Evolutionary conservation across 1,140 invertebrate species (phyloP), one percentile per base, ranked within the genome.

Genomic region (Diachasma alloeum): DNA sequence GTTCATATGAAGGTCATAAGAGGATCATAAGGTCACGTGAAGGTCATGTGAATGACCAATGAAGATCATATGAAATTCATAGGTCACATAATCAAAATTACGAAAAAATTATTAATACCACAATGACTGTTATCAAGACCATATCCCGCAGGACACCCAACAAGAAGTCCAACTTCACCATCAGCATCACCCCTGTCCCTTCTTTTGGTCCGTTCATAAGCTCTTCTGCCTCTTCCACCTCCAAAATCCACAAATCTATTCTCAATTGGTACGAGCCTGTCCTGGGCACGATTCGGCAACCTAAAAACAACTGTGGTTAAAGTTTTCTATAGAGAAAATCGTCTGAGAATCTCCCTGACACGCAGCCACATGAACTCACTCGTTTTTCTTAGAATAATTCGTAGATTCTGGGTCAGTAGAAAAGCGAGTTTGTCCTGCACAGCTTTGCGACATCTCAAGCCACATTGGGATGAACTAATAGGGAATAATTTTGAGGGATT

Each of bases 291-390:
- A 78, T 86, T 83, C 17, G 83, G 80, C 39, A 86, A 83, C 79
- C 86, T 86, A 80, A 87, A 87, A 87, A 85, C 83, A 83, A 87
- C 86, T 86, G 78, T 84, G 71, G 81, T 86, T 87, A 86, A 86
- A 85, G 78, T 82, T 86, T 81, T 85, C 81, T 85, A 85, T 85
- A 86, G 79, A 85, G 80, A 81, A 78, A 83, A 80, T 83, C 76
- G 82, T 77, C 48, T 71, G 79, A 74, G 74, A 46, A 72, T 66
- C 17, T 19, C 19, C 17, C 24, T 59, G 15, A n/a, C 9, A 72
- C 4, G 39, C 19, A 48, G 5, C 48, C 48, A 6, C 48, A 53
- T 19, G 15, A 53, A 77, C 84, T 86, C 79, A 87, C 86, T 85
- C 9, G 82, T 78, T 59, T 83, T 84, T 53, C 72, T 80, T 4